Evolutionary conservation across 2,888 invertebrate genomes (phyloP), one percentile per base, ranked within the genome.

Genomic region (Lepidochitona cinerea): DNA sequence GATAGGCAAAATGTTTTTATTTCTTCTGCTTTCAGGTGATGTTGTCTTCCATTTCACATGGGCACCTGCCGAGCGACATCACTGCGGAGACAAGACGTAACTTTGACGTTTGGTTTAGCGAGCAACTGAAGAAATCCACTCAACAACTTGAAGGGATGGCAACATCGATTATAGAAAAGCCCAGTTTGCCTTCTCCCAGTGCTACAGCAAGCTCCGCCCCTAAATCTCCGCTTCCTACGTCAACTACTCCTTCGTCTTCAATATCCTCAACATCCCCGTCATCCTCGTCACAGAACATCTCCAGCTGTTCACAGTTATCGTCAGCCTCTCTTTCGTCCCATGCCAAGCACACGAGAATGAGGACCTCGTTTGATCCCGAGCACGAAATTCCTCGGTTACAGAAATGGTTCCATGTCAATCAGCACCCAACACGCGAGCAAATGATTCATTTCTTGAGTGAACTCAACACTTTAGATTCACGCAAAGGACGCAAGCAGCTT

Each of bases 361-460:
- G 98, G 81, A 98, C 98, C 26, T 97, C 97, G 88, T 98, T 98
- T 87, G 98, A 98, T 91, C 97, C 98, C 0, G 98, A 98, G 91
- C 93, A 97, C 86, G 99, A 99, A 91, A 92, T 99, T 78, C 98
- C 99, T 0, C 96, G 97, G 87, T 92, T 99, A 70, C 98, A 99
- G 89, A 94, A 96, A 83, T 99, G 99, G 98, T 99, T 99, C 92
- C 94, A 95, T 54, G 96, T 97, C 89, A 99, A 99, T 91, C 97
- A 98, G 84, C 99, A 99, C 90, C 99, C 99, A 0, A 96, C 96
- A 80, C 93, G 98, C 71, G 97, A 98, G 86, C 98, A 98, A 92
- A 97, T 99, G 88, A 96, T 97, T 85, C 95, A 96, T 80, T 99
- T 97, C 91, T 96, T 99, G 73, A 94, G 96, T 84, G 97, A 97